These are phyloP conservation scores for Drosophila paranaensis DNA, from an alignment of 2,888 invertebrate species.

Conservation along the genomic window DNA sequence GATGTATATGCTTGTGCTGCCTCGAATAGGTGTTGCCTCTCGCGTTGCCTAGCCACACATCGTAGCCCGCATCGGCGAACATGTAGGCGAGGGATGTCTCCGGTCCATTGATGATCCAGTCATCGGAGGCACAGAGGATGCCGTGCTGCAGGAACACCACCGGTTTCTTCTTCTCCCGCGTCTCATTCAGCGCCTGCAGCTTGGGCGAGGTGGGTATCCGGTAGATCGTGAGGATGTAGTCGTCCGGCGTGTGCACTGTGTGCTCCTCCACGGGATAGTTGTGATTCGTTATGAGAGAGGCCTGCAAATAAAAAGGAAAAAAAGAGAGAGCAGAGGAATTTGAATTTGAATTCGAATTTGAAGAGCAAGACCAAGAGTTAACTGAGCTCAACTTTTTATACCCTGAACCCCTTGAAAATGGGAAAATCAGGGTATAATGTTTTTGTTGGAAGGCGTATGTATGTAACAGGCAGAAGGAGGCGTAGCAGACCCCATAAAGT, in stretches of 20 bases:
- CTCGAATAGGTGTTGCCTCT: constrained; percentile 88
- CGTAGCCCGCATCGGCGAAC: constrained; percentile 89
- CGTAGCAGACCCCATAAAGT: no score
- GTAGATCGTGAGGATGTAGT: constrained; percentile 82
- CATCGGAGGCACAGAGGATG: constrained; percentile 89
- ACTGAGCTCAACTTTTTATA: no score
- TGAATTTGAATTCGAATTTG: no score
- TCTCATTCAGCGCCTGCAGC: constrained; percentile 38
- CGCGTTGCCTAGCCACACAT: constrained; percentile 93
- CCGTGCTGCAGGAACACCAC: constrained; percentile 89
- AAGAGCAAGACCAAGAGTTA: no score
- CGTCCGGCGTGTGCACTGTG: constrained; percentile 79
- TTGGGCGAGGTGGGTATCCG: constrained; percentile 82
- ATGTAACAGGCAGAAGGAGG: no score
- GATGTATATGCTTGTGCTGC: constrained; percentile 85
- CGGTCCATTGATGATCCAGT: constrained; percentile 90
- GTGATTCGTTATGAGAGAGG: constrained; percentile 75
- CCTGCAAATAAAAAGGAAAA: constrained; percentile 35
- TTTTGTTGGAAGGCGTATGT: no score
- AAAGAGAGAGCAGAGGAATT: no score
- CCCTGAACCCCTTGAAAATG: no score
- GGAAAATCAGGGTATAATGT: no score
- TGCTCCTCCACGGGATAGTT: constrained; percentile 90
- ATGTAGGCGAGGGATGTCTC: constrained; percentile 85
- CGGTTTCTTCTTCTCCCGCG: constrained; percentile 52